Evolutionary conservation across 2,113 vertebrate species (phyloP), one percentile per base, ranked within the genome.

Genomic region (Merops nubicus): DNA sequence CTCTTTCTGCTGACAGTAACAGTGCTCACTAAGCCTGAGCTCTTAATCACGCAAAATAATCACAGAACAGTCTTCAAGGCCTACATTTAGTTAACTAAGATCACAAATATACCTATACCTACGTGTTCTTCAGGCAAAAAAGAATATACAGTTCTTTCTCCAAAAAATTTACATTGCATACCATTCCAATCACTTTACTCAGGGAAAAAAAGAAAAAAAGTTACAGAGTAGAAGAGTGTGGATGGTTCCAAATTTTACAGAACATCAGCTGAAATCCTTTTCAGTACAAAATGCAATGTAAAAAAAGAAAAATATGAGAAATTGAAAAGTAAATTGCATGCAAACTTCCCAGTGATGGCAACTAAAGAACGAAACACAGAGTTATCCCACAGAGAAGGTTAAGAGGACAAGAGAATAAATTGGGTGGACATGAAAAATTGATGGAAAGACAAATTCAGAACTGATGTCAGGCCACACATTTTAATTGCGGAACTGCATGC

Each of bases 401-500:
- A 96, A 92, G 91, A 87, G 93, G 75, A 94, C 89, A 96, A 88
- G 65, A 84, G 78, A 93, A 94, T 91, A 75, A 96, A 94, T 93
- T 89, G 81, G 88, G 33, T 60, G 67, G 81, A 96, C 92, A 97
- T 97, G 96, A 97, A 95, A 95, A 97, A 97, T 95, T 70, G 87
- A 91, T 87, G 93, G 84, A 69, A 72, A 94, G 76, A 62, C 69
- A 85, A 96, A 96, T 96, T 96, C 56, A 59, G 97, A 97, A 95
- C 91, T 97, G 95, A 96, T 96, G 94, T 97, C 97, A 97, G 77
- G 84, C 74, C 89, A 48, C 93, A 76, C 8, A 86, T 83, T 97
- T 89, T 97, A 97, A 96, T 96, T 97, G 95, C 57, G 89, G 96
- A 96, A 96, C 91, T 94, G 89, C 83, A 92, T 92, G 87, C 95